Percentiles rank a stretch among this genome's conserved stretches.
phyloP scores from a whole-genome alignment of 2,113 vertebrate species.

The Melierax canorus region DNA sequence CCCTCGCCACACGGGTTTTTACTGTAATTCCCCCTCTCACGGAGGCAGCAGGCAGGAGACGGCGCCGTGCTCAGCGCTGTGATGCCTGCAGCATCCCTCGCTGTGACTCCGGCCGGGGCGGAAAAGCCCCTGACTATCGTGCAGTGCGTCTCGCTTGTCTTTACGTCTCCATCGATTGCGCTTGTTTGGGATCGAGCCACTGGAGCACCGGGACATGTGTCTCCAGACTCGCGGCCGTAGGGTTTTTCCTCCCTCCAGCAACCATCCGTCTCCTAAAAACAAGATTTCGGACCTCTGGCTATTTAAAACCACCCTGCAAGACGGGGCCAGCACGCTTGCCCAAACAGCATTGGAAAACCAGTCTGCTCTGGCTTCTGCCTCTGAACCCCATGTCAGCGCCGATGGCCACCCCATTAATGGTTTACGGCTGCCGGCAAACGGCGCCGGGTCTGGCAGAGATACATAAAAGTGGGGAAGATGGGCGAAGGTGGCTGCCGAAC shows the following conservation, averaged over 20 bases:
- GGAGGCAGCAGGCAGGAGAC: not conserved
- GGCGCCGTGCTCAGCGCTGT: accelerated
- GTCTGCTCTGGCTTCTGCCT: not conserved
- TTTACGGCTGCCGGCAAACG: not conserved
- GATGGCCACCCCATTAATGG: accelerated
- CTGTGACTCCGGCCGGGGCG: not conserved
- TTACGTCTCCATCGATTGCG: accelerated
- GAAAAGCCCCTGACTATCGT: accelerated
- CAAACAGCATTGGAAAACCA: not conserved
- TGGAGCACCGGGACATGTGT: accelerated
- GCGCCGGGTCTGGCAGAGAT: not conserved
- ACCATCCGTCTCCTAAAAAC: not conserved
- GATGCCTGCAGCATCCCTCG: not conserved
- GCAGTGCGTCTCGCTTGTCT: accelerated
- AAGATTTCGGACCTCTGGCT: not conserved
- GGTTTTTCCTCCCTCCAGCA: not conserved
- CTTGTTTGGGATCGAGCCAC: not conserved
- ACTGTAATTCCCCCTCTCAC: not conserved
- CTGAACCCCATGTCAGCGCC: accelerated
- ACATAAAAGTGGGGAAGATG: accelerated
- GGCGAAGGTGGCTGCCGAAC: not conserved
- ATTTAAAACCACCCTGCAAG: not conserved
- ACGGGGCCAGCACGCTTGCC: accelerated
- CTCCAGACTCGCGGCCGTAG: accelerated
- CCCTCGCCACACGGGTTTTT: accelerated